A percentile compares a stretch with the other conserved stretches of the same genome.
Evolutionary conservation across 1,140 invertebrate genomes (phyloP).

Genomic region (Conus ventricosus): DNA sequence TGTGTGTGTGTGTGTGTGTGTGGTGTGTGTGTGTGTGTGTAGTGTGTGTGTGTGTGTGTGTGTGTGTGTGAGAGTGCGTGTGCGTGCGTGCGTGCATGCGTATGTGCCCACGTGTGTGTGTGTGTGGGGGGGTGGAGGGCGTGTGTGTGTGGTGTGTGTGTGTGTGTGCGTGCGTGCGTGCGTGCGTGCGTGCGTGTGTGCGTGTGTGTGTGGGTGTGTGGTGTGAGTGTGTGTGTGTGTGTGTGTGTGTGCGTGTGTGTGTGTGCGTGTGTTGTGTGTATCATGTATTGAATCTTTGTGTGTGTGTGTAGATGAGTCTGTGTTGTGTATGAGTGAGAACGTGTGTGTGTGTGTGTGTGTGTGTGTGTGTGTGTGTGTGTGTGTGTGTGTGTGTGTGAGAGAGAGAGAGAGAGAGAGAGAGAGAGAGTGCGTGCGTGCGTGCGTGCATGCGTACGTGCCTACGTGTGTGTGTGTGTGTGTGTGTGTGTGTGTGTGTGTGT

Average conservation of each 20-base stretch:
- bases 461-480: background rate
- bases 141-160: too few relatives aligned
- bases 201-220: too few relatives aligned
- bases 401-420: background rate
- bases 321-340: background rate
- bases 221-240: too few relatives aligned
- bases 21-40: too few relatives aligned
- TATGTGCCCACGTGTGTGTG: too few relatives aligned
- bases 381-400: background rate
- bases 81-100: too few relatives aligned
- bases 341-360: background rate
- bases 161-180: too few relatives aligned
- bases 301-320: background rate
- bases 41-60: constrained; percentile 25
- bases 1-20: constrained; percentile 9
- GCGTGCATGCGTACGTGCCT: background rate
- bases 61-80: constrained; percentile 18
- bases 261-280: background rate
- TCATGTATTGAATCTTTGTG: background rate
- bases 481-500: background rate
- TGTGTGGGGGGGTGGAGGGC: too few relatives aligned
- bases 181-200: too few relatives aligned
- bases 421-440: background rate
- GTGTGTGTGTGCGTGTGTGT: too few relatives aligned
- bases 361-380: constrained; percentile 1